Evolutionary conservation across 2,888 invertebrate genomes (phyloP), one percentile per base, ranked within the genome.

Genomic region (Nemoura dubitans): DNA sequence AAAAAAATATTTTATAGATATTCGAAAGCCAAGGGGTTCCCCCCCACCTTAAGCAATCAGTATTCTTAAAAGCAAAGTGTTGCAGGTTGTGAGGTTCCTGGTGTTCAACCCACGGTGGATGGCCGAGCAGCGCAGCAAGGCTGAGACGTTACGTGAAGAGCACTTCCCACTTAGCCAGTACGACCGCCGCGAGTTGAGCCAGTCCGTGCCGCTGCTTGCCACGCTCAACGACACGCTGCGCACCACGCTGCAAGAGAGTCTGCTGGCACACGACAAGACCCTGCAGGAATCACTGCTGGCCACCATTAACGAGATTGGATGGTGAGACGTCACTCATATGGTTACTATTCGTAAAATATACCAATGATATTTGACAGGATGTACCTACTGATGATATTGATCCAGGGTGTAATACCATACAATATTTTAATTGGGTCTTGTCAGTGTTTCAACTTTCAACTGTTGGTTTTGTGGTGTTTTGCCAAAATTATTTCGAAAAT

Each of bases 101-200:
- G 86, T 88, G 21, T 87, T 87, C 80, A 83, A 87, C 77, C 85
- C 86, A 0, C 80, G 86, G 0, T 87, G 87, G 87, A 78, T 87
- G n/a, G 82, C 83, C n/a, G 87, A 81, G 16, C 86, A 87, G 84
- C 76, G 86, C 30, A 77, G 76, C n/a, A 83, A 86, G 36, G 86
- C 87, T 7, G 87, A 87, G 25, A 28, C 80, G 1, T 25, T 87
- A n/a, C 29, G 84, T 0, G 87, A 87, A n/a, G 87, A 87, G 42
- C 86, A 87, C 77, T 86, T 87, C 28, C 87, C 87, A 26, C 80
- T 87, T 16, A 87, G 86, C n/a, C 87, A 87, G 76, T 82, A 81
- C 28, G 87, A 87, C 80, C 83, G 87, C 7, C 43, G 29, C 6
- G 85, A 87, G 83, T 82, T 87, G 16, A 83, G 83, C 7, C 42